Conservation (phyloP, 1,140 invertebrate species). For the Drosophila virilis region DNA sequence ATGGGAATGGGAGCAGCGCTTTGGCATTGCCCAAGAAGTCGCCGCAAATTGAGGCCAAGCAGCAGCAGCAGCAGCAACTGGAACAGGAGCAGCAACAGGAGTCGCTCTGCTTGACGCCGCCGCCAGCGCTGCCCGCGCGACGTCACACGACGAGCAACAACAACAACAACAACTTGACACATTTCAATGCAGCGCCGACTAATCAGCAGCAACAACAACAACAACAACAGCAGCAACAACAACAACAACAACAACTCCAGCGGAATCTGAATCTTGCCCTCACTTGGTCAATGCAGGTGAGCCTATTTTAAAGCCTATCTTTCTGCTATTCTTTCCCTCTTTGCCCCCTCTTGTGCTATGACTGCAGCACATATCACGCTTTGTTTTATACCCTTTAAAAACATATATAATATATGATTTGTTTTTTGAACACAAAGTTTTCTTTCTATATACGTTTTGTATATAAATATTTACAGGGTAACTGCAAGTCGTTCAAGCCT, state of each 20-base stretch:
- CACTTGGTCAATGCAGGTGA: slow-evolving; percentile 54
- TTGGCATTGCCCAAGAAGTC: slow-evolving; percentile 70
- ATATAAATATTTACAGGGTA: not conserved
- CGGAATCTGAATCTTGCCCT: slow-evolving; percentile 57
- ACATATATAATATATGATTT: no score
- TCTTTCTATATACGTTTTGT: no score
- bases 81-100: slow-evolving; percentile 43
- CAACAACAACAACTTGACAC: slow-evolving; percentile 54
- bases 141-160: slow-evolving; percentile 57
- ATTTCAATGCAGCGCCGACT: slow-evolving; percentile 52
- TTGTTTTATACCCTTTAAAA: slow-evolving; percentile 1
- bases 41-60: slow-evolving; percentile 56
- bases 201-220: slow-evolving; percentile 34
- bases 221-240: slow-evolving; percentile 25
- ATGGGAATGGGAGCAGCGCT: slow-evolving; percentile 42
- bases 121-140: slow-evolving; percentile 69
- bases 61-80: slow-evolving; percentile 28
- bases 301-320: no score
- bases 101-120: slow-evolving; percentile 55
- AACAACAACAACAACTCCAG: slow-evolving; percentile 29
- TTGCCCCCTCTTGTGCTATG: slow-evolving; percentile 1
- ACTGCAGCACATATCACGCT: not conserved
- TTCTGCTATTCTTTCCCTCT: slow-evolving; percentile 20
- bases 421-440: no score
- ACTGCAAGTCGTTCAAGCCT: not conserved